Percentiles rank a stretch among this genome's conserved stretches.
Evolutionary conservation across 2,797 vertebrate genomes (phyloP).

Genomic region (Champsocephalus gunnari): DNA sequence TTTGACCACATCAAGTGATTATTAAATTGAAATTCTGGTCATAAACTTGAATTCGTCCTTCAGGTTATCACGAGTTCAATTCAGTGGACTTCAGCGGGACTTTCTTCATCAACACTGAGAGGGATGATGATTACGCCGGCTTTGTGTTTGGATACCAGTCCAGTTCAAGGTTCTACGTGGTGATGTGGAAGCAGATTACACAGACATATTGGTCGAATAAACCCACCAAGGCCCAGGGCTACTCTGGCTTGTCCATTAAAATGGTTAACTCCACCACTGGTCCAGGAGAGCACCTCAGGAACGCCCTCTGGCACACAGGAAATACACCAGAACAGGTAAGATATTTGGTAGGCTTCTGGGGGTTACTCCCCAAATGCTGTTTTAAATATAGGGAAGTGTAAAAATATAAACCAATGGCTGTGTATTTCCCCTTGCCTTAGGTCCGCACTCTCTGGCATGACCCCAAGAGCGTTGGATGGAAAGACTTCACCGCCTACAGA

Average conservation of each 20-base stretch:
- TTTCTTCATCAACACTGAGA: constrained; percentile 98
- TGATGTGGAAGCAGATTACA: constrained; percentile 99
- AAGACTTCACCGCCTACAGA: constrained; percentile 98
- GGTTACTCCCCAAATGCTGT: background rate
- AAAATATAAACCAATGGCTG: background rate
- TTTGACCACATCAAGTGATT: background rate
- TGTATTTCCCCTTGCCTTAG: constrained; percentile 68
- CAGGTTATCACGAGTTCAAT: constrained; percentile 97
- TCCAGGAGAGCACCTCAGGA: constrained; percentile 96
- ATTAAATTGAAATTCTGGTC: background rate
- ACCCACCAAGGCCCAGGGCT: constrained; percentile 96
- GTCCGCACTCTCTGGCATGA: constrained; percentile 98
- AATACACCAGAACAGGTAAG: constrained; percentile 94
- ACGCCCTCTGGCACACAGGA: constrained; percentile 98
- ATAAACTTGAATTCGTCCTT: constrained; percentile 8
- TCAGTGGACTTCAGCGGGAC: constrained; percentile 98
- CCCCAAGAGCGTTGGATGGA: constrained; percentile 96
- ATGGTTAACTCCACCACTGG: constrained; percentile 98
- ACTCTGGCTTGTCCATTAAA: constrained; percentile 97
- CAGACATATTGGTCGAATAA: constrained; percentile 97
- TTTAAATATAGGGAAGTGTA: background rate
- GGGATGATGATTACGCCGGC: constrained; percentile 97
- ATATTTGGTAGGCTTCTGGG: background rate
- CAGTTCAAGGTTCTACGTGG: constrained; percentile 97
- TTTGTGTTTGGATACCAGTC: constrained; percentile 99